Conservation (phyloP, 2,113 vertebrate genomes). For the Odocoileus hemionus region DNA sequence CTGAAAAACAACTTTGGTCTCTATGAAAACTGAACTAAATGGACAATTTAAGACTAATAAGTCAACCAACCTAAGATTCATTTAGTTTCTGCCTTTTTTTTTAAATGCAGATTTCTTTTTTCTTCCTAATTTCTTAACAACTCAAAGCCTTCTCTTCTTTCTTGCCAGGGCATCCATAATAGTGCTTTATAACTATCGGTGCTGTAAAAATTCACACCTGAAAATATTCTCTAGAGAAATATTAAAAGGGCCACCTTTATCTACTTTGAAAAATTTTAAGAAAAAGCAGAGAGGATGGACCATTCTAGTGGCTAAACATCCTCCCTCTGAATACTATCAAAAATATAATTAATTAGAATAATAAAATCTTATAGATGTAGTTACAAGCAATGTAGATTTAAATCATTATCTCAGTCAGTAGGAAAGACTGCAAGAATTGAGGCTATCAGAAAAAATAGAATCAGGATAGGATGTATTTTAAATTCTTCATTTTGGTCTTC, state of each 20-base stretch:
- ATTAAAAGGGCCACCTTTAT: not conserved
- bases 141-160: not conserved
- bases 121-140: not conserved
- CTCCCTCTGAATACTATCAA: not conserved
- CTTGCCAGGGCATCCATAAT: not conserved
- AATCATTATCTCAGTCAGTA: not conserved
- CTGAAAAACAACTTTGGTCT: not conserved
- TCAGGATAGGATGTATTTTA: not conserved
- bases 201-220: not conserved
- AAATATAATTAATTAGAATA: not conserved
- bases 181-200: not conserved
- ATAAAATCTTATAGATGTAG: not conserved
- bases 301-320: not conserved
- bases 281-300: not conserved
- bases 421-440: not conserved
- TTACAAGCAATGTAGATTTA: not conserved
- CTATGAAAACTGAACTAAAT: conserved; percentile 12
- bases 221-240: conserved; percentile 13
- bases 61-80: not conserved
- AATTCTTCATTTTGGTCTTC: not conserved
- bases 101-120: not conserved
- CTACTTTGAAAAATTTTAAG: not conserved
- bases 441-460: not conserved
- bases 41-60: conserved; percentile 18
- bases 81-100: not conserved